These are phyloP conservation scores for Trileptium ribeirensis DNA, from an alignment of 2,888 invertebrate species.

Conservation along the genomic window DNA sequence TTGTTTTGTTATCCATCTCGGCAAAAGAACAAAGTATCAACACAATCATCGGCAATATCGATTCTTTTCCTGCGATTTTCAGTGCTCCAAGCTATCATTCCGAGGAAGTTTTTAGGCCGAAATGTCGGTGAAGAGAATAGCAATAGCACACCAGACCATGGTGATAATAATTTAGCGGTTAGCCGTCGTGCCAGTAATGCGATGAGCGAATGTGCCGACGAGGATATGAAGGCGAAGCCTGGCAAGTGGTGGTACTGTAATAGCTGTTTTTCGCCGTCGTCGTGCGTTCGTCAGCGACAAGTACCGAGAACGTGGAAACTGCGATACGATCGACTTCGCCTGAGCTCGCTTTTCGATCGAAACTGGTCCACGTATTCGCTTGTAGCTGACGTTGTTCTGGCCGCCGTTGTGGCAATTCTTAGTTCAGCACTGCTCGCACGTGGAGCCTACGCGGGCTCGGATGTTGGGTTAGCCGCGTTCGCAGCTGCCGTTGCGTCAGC, in stretches of 20 bases:
- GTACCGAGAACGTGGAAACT: slow-evolving; percentile 54
- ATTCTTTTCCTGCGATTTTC: neutral
- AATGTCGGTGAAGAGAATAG: neutral
- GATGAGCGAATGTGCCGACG: neutral
- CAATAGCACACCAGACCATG: neutral
- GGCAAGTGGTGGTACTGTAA: too few relatives aligned
- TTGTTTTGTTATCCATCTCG: too few relatives aligned
- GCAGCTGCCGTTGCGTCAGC: slow-evolving; percentile 96
- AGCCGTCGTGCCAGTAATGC: neutral
- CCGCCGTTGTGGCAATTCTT: slow-evolving; percentile 73
- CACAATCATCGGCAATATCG: neutral
- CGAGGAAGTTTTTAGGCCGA: neutral
- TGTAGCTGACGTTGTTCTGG: slow-evolving; percentile 70
- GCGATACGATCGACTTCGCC: slow-evolving; percentile 79
- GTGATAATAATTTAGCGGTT: neutral
- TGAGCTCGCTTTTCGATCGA: slow-evolving; percentile 80
- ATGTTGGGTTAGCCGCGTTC: slow-evolving; percentile 84
- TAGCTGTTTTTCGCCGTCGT: too few relatives aligned
- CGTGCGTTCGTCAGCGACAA: too few relatives aligned
- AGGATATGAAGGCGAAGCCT: neutral
- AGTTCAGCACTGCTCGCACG: slow-evolving; percentile 48
- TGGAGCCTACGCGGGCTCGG: slow-evolving; percentile 80
- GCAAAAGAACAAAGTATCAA: too few relatives aligned
- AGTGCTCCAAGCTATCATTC: neutral
- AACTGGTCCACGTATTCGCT: slow-evolving; percentile 77